Percentiles rank a stretch among this genome's conserved stretches.
These are phyloP conservation scores for Meteorus colon DNA, from an alignment of 2,888 invertebrate genomes.

Conservation along the genomic window DNA sequence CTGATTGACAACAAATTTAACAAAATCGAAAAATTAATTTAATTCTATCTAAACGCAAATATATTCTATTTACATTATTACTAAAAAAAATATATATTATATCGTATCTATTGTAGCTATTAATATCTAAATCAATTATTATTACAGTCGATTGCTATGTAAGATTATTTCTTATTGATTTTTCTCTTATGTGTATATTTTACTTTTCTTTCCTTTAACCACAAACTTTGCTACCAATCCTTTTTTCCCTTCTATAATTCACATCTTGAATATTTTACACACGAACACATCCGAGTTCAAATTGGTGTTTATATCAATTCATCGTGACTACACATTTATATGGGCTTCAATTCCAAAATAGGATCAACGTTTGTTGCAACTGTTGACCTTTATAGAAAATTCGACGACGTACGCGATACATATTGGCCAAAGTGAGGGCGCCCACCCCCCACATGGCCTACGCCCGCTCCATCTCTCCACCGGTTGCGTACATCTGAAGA, in stretches of 20 bases:
- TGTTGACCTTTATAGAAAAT: conserved; percentile 71
- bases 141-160: conserved; percentile 9
- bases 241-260: background rate
- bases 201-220: background rate
- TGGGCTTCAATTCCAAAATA: conserved; percentile 71
- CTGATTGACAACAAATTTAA: background rate
- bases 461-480: conserved; percentile 72
- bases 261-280: conserved; percentile 14
- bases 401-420: conserved; percentile 70
- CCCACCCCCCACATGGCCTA: conserved; percentile 73
- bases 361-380: conserved; percentile 69
- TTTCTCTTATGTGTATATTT: background rate
- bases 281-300: background rate
- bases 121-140: background rate
- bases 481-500: conserved; percentile 80
- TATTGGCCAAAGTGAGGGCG: conserved; percentile 71
- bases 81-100: conserved; percentile 23
- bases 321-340: conserved; percentile 7
- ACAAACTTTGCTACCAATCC: conserved; percentile 10
- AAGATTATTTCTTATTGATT: background rate
- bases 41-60: conserved; percentile 7
- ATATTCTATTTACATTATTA: conserved; percentile 12
- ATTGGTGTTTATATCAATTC: conserved; percentile 28
- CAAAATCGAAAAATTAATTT: background rate
- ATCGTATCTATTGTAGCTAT: background rate